Base-by-base conservation (phyloP, 2,888 invertebrate genomes). In the Tipula helvola region DNA sequence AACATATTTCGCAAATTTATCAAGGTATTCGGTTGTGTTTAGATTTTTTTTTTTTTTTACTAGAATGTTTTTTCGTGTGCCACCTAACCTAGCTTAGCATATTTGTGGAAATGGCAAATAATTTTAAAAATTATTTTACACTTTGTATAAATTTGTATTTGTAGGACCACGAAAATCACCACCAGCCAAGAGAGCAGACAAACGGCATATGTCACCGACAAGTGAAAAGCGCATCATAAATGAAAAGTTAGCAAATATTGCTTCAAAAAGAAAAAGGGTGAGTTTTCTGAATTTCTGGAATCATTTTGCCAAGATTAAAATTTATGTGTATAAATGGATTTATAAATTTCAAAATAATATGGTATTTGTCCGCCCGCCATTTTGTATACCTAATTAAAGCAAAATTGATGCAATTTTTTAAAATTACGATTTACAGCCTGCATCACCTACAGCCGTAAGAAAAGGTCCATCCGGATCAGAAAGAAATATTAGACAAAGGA, bases 171-270 rank as follows among this genome's bases (percentile, higher is more conserved):
- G 86, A 57, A 39, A 42, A 57, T 86, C 91, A 87, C 89, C 90
- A 4, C 89, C 90, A 3, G 88, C 89, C 36, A 86, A 86, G 57
- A 39, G 86, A 36, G 47, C 89, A 85, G 91, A 91, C 1, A 91
- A 91, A 88, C 89, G 90, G 18, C 87, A 87, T 52, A 39, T 36
- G 13, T 86, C 86, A n/a, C 86, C 86, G 13, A n/a, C 36, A 36
- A 86, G 36, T 52, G 52, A 52, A n/a, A 52, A 86, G n/a, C 86
- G 86, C 39, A 28, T 36, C 36, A 86, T 57, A 36, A 86, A 86
- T 57, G 57, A 86, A 36, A 36, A 36, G 16, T 39, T 41, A 39
- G 84, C 41, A 36, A 36, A 36, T 41, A 84, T 36, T 39, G 84
- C 84, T n/a, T 84, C 84, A 84, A 84, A 84, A 71, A 36, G 85